Percentiles rank a stretch among this genome's conserved stretches.
phyloP scores from a whole-genome alignment of 2,797 vertebrate genomes.

The Sebastes nivosus region DNA sequence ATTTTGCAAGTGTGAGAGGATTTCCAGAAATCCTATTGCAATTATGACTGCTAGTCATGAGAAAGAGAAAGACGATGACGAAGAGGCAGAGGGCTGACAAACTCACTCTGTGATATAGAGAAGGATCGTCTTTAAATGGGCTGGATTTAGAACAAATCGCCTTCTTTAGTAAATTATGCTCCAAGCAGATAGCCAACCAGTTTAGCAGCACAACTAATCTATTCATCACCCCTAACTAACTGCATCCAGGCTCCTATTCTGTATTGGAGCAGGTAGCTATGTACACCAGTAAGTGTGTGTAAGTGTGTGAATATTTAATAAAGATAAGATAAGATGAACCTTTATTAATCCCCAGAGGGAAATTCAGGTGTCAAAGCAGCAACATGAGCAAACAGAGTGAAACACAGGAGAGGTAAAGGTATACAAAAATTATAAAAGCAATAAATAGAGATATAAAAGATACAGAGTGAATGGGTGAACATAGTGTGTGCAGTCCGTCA shows the following conservation, averaged over 20 bases:
- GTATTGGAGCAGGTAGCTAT: background rate
- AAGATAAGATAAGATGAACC: no score
- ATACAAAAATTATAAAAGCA: accelerated
- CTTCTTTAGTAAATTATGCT: background rate
- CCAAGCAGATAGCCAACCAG: background rate
- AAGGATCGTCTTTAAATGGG: background rate
- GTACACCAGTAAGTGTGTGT: background rate
- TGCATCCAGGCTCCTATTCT: background rate
- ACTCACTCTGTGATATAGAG: background rate
- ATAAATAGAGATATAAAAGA: no score
- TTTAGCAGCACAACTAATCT: background rate
- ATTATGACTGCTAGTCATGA: background rate
- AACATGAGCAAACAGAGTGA: no score
- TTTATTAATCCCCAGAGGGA: no score
- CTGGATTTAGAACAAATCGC: background rate
- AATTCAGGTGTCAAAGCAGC: no score
- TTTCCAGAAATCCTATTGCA: background rate
- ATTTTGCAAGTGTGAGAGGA: background rate
- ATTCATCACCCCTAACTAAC: background rate
- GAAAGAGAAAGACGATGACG: background rate
- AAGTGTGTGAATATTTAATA: background rate
- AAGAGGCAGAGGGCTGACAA: background rate
- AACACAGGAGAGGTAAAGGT: no score
- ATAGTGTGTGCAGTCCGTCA: no score
- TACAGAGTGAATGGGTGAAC: no score